Evolutionary conservation across 2,797 vertebrate genomes (phyloP), one percentile per base, ranked within the genome.

Genomic region (Megaceryle alcyon): DNA sequence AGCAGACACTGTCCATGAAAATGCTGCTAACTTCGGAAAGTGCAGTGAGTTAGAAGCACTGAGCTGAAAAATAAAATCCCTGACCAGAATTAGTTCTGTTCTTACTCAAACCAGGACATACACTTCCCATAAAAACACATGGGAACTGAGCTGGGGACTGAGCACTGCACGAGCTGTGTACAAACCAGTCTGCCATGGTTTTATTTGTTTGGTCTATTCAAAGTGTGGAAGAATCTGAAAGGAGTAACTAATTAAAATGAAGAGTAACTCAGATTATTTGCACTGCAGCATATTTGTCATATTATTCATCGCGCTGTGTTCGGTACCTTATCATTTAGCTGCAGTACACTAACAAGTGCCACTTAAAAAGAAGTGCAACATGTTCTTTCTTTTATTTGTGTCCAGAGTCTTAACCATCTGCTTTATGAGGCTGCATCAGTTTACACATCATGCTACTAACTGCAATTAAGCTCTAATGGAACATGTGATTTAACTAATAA

Each of bases 221-320:
- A 78, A 90, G 54, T 19, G 66, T 75, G 64, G 80, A 79, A 56
- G 43, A 54, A 65, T 33, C 83, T 18, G 87, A 94, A 65, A 43
- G 19, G 81, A 95, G 85, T 60, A 87, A 77, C 80, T 91, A 84
- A 96, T 92, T 92, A 92, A 96, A 91, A 95, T 77, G 54, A 96
- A 96, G 91, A 82, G 87, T 79, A 90, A 88, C 79, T 91, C 91
- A 33, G 82, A 90, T 87, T 88, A 94, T 95, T 95, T 94, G 85
- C 92, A 60, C 87, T 60, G 92, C 69, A 56, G 95, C 78, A 61
- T 92, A 48, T 91, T 88, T 83, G 63, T 92, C 43, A 4, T 56
- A 5, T 82, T 84, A 61, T 61, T 93, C 79, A 81, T 89, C 82
- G n/a, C 65, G 2, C 18, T 43, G 89, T 77, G 29, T 72, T 96